These are phyloP conservation scores for Carassius gibelio DNA, from an alignment of 2,113 vertebrate genomes.

Conservation along the genomic window DNA sequence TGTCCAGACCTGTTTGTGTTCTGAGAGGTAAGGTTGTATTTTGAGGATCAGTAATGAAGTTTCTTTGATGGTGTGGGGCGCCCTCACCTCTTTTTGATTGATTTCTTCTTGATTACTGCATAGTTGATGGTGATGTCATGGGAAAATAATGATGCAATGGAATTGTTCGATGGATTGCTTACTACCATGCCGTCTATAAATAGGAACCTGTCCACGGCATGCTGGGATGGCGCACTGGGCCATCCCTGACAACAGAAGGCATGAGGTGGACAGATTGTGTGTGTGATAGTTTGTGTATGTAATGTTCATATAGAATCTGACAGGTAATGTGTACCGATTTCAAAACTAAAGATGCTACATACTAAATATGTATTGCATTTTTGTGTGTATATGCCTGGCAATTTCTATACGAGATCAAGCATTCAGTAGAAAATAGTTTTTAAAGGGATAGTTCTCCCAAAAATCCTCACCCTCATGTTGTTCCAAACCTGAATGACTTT, in stretches of 20 bases:
- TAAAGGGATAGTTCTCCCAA: not conserved
- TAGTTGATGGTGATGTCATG: slow-evolving; percentile 34
- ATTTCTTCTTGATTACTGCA: slow-evolving; percentile 45
- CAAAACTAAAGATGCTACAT: not conserved
- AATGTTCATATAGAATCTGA: slow-evolving; percentile 27
- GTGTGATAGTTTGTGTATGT: slow-evolving; percentile 34
- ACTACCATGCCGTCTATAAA: slow-evolving; percentile 47
- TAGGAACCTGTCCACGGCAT: slow-evolving; percentile 46
- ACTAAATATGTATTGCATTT: not conserved
- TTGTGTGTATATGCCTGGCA: not conserved
- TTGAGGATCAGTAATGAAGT: not conserved
- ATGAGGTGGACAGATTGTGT: slow-evolving; percentile 49
- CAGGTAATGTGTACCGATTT: not conserved
- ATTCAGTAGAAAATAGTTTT: not conserved
- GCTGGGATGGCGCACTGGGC: slow-evolving; percentile 45
- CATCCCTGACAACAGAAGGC: slow-evolving; percentile 51
- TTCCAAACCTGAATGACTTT: not conserved
- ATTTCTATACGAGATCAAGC: not conserved
- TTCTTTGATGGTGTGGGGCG: not conserved
- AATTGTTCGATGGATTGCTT: slow-evolving; percentile 43
- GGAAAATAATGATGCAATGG: slow-evolving; percentile 52
- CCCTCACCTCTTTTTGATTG: not conserved
- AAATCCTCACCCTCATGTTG: not conserved
- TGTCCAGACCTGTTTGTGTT: not conserved
- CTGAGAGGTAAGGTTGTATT: not conserved